These are phyloP conservation scores for Aplodontia rufa DNA, from an alignment of 2,113 vertebrate genomes.

Conservation along the genomic window DNA sequence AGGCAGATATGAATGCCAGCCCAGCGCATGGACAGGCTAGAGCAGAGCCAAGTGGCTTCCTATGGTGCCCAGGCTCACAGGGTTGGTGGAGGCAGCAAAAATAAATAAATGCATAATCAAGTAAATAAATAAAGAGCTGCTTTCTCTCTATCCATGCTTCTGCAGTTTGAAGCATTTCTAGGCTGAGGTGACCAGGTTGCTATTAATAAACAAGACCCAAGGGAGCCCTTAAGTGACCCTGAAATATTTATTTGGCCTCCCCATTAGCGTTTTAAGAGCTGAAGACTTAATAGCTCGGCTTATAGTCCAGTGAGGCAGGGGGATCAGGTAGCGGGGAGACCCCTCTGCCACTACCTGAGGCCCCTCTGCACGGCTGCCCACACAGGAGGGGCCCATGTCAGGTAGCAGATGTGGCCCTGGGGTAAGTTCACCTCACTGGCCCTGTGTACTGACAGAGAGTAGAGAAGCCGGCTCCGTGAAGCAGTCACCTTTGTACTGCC, in stretches of 20 bases:
- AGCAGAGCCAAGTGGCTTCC: neutral
- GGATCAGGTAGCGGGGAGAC: neutral
- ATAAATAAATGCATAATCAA: neutral
- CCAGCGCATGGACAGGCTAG: neutral
- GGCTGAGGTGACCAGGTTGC: neutral
- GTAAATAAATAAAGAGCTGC: slow-evolving; percentile 33
- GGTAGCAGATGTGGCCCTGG: neutral
- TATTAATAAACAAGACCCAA: neutral
- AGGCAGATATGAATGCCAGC: neutral
- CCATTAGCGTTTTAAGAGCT: neutral
- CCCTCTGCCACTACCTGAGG: too few species aligned
- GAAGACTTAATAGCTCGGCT: neutral
- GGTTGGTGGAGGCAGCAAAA: neutral
- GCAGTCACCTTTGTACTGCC: slow-evolving; percentile 40
- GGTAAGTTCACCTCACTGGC: rapidly evolving
- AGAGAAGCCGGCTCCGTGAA: neutral
- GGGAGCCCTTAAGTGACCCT: slow-evolving; percentile 36
- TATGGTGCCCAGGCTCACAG: neutral
- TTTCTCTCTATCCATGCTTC: neutral
- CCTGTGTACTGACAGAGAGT: neutral
- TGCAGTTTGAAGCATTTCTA: neutral
- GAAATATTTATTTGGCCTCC: slow-evolving; percentile 42
- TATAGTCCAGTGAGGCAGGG: neutral
- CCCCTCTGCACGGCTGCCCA: too few species aligned
- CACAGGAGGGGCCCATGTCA: neutral